Evolutionary conservation across 1,140 invertebrate genomes (phyloP).

Genomic region (Bombus confusus): DNA sequence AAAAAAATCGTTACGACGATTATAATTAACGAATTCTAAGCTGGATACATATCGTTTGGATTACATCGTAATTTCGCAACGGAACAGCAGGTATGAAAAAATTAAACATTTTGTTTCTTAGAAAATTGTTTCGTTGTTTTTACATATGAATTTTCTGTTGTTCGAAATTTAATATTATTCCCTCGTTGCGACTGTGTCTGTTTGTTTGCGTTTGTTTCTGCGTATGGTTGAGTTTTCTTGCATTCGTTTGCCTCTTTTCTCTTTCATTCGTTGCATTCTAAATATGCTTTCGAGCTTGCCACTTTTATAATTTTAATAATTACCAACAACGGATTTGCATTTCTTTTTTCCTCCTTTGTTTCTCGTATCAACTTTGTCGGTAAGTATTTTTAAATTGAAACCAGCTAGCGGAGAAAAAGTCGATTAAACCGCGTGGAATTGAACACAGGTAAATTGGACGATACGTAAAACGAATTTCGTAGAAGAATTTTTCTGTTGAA

Average conservation of each 20-base stretch:
- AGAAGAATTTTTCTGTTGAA: neutral
- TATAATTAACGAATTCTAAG: neutral
- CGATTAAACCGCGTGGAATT: neutral
- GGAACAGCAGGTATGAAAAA: slow-evolving; percentile 28
- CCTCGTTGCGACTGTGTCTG: neutral
- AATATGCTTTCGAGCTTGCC: neutral
- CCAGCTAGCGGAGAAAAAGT: neutral
- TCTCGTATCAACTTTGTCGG: neutral
- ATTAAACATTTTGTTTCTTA: neutral
- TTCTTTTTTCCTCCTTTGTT: neutral
- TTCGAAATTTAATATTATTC: neutral
- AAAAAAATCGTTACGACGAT: too few species aligned
- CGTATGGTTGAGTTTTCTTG: neutral
- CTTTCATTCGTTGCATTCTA: neutral
- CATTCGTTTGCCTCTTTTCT: neutral
- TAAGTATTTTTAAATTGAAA: slow-evolving; percentile 33
- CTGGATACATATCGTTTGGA: neutral
- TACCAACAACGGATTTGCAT: neutral
- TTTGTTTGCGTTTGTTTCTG: slow-evolving; percentile 3
- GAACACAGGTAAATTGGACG: neutral
- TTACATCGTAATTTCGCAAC: neutral
- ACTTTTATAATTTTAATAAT: neutral
- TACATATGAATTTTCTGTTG: too few species aligned
- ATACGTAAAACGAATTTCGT: neutral
- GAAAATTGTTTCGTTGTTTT: neutral